Percentiles rank a stretch among this genome's conserved stretches.
phyloP scores from a whole-genome alignment of 2,888 invertebrate genomes.

The Tanytarsus gracilentus region DNA sequence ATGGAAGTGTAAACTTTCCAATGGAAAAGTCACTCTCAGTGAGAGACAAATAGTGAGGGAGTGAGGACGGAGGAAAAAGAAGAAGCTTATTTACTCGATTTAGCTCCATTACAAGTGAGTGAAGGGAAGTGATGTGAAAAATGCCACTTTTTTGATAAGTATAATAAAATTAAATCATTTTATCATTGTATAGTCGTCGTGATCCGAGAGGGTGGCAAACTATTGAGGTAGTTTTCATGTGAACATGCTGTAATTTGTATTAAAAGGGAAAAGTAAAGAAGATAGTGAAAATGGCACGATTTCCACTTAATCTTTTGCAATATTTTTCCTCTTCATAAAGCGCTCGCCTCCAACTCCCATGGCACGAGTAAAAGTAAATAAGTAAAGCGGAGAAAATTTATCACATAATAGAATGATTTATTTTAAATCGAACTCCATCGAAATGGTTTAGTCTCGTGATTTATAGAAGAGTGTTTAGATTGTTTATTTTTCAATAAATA shows the following conservation, averaged over 20 bases:
- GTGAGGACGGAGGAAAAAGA: not conserved
- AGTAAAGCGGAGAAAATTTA: conserved; percentile 8
- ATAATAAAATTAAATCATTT: conserved; percentile 29
- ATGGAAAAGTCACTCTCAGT: not conserved
- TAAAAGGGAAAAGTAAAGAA: too few species aligned
- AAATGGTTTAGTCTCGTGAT: conserved; percentile 19
- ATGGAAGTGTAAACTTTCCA: not conserved
- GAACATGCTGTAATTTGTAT: too few species aligned
- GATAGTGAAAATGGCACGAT: too few species aligned
- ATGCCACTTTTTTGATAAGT: conserved; percentile 28
- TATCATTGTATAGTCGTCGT: conserved; percentile 7
- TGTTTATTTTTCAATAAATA: conserved; percentile 29
- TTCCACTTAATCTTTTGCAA: conserved; percentile 15
- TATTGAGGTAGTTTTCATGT: too few species aligned
- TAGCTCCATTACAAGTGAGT: conserved; percentile 11
- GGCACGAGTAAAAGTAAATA: not conserved
- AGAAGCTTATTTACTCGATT: conserved; percentile 28
- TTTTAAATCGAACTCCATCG: conserved; percentile 27
- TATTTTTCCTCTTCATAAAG: too few species aligned
- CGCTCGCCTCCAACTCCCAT: not conserved
- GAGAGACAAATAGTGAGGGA: not conserved
- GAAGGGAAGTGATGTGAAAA: conserved; percentile 27
- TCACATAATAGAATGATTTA: conserved; percentile 28
- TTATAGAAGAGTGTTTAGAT: conserved; percentile 28
- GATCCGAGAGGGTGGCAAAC: not conserved